Base-by-base conservation (phyloP, 1,140 invertebrate species). In the Uloborus diversus region DNA sequence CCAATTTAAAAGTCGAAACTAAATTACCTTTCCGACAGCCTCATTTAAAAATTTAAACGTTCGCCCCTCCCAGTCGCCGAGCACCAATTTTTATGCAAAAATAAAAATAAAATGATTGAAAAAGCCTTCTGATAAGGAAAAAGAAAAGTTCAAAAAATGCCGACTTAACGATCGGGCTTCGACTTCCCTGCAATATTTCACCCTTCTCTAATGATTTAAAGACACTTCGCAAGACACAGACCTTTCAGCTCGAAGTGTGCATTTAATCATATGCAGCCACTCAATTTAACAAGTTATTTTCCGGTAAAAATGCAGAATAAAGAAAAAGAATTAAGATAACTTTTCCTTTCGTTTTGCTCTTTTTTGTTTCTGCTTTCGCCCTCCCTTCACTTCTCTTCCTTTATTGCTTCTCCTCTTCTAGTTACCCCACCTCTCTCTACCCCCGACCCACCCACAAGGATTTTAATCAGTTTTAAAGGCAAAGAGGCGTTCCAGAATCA, bases 241-340 rank as follows among this genome's bases (percentile, higher is more conserved):
- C 17, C 20, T 23, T 53, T 25, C 17, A n/a, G 7, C 28, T 20
- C 11, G 35, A 75, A 27, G 71, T 75, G 71, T 75, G 71, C 42
- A 4, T 25, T 53, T 75, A 75, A 75, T 75, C 57, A 75, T 75
- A 75, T 75, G 71, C 71, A 42, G 42, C 57, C 71, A 75, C 71
- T 75, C 71, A 62, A 75, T 75, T 75, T 75, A 75, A 75, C 71
- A 75, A 75, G 71, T 75, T 75, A 75, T 75, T 75, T 75, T 37
- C 47, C 71, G 59, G 37, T 33, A 64, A 75, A 64, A 75, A 75
- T 64, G 71, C 57, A 49, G 56, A 59, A 75, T 71, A 59, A 71
- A 71, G 69, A 71, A 75, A n/a, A 75, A 75, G 71, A 75, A 75
- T 75, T 75, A 75, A 23, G 35, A 42, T 62, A 75, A 75, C 57